Evolutionary conservation across 2,888 invertebrate species (phyloP), one percentile per base, ranked within the genome.

Genomic region (Drosophila demipolita): DNA sequence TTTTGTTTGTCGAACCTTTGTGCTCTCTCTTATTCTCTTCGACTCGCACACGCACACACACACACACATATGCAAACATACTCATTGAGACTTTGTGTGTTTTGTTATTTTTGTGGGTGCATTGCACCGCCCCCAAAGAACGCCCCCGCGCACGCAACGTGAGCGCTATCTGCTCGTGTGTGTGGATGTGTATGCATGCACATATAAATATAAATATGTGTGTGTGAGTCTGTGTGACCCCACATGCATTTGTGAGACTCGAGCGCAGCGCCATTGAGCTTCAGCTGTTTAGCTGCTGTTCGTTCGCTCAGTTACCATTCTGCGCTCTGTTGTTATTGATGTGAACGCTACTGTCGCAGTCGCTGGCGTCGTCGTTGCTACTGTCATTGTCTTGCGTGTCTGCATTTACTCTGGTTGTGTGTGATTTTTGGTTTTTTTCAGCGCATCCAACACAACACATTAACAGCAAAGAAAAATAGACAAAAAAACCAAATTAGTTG

Each of bases 361-460:
- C 54, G 63, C 57, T 36, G 63, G 49, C 38, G 60, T 54, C 36
- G 66, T 59, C 36, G 79, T 55, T 38, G 61, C 61, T 52, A 61
- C 48, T 78, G 68, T 80, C 83, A 78, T 75, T 83, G 75, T 75
- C 62, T 73, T 64, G 79, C 82, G 82, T 82, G 82, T 87, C 86
- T 83, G 88, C 88, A 85, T 82, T 89, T 84, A 82, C 72, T 74
- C 73, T 82, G 75, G 72, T 82, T 84, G 75, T 82, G 80, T 82
- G 84, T 83, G 61, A 57, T 57, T 64, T 60, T 77, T 70, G 68
- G 65, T 83, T 81, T 83, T 45, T 81, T 83, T 82, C 82, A 82
- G 83, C 53, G 66, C 65, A 76, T 60, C 73, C 73, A 69, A 69
- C 49, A 71, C 50, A 75, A 38, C 26, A 53, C 59, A 36, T 60